Base-by-base conservation (phyloP, 2,113 vertebrate species). In the Macquaria australasica region DNA sequence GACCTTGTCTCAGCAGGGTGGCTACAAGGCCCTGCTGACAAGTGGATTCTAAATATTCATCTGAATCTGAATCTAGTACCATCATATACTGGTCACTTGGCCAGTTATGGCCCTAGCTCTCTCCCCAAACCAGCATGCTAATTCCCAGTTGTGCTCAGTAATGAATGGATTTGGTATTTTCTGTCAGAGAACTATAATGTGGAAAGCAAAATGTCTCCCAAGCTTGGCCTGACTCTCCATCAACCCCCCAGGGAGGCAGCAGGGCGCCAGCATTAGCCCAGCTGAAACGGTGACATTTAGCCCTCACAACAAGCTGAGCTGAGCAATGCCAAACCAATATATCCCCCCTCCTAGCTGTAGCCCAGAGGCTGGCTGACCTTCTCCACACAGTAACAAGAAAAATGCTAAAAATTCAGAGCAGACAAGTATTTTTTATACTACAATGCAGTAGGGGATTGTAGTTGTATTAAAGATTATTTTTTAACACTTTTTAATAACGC, bases 211-310 rank as follows among this genome's bases (percentile, higher is more conserved):
- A 91, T 81, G 87, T 76, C 64, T 89, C 28, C 31, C 21, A 73
- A 71, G 77, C 58, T 73, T 68, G 81, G 55, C 25, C 25, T 67
- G 76, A 83, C 82, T 88, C 84, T 74, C 82, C 67, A 79, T 75
- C 43, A 82, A 64, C 25, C 71, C 81, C 85, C 68, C 20, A 6
- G 82, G 50, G 90, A 88, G 82, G 78, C 81, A 84, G 85, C 63
- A 41, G 67, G 82, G 73, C 31, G 28, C 58, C 89, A 79, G 81
- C 62, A 80, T 84, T 64, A 62, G 81, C 76, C 83, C 85, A 79
- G 78, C 62, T 72, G 84, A 86, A 82, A 80, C 59, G 1, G 51
- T 93, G 92, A 92, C 92, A 92, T 92, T 93, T 90, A 91, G 81
- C 76, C 86, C 68, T 75, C 81, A 79, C 85, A 82, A 76, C 85